Evolutionary conservation across 37 sponge, comb jelly and placozoan genomes (phyloP).

Genomic region (Tethya wilhelma): DNA sequence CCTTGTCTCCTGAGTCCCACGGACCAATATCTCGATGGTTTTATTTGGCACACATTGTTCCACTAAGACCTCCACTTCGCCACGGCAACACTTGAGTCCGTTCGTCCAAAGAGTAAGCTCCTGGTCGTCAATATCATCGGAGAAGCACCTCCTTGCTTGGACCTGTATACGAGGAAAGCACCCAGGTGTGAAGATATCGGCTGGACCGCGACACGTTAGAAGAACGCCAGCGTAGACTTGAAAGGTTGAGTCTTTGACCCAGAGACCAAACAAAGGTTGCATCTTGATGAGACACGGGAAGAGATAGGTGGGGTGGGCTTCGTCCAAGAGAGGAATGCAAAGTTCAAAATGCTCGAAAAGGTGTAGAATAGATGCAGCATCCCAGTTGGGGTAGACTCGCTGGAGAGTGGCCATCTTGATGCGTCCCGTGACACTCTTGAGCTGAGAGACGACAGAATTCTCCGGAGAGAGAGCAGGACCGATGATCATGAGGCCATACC

Average conservation of each 20-base stretch:
- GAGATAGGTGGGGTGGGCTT: constrained; percentile 30
- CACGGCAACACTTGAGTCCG: constrained; percentile 87
- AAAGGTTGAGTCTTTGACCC: constrained; percentile 71
- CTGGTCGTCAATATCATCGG: constrained; percentile 82
- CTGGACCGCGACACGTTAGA: constrained; percentile 28
- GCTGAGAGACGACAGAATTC: constrained; percentile 54
- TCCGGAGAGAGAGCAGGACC: constrained; percentile 84
- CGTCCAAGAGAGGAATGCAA: constrained; percentile 47
- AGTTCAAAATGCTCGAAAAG: constrained; percentile 91
- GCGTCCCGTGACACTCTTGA: constrained; percentile 78
- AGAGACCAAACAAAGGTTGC: constrained; percentile 82
- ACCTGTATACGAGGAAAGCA: constrained; percentile 73
- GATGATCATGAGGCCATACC: constrained; percentile 78
- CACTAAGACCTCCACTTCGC: constrained; percentile 77
- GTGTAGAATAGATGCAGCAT: constrained; percentile 67
- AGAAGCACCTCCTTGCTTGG: constrained; percentile 53
- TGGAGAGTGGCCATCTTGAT: constrained; percentile 57
- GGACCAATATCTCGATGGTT: constrained; percentile 69
- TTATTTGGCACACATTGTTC: constrained; percentile 29
- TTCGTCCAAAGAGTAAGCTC: constrained; percentile 85
- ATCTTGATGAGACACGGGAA: constrained; percentile 85
- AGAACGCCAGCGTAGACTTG: constrained; percentile 79
- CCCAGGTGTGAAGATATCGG: constrained; percentile 76
- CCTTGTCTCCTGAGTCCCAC: constrained; percentile 64
- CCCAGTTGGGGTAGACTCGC: constrained; percentile 67